Evolutionary conservation across 2,113 vertebrate species (phyloP).

Genomic region (Speoplatyrhinus poulsoni): DNA sequence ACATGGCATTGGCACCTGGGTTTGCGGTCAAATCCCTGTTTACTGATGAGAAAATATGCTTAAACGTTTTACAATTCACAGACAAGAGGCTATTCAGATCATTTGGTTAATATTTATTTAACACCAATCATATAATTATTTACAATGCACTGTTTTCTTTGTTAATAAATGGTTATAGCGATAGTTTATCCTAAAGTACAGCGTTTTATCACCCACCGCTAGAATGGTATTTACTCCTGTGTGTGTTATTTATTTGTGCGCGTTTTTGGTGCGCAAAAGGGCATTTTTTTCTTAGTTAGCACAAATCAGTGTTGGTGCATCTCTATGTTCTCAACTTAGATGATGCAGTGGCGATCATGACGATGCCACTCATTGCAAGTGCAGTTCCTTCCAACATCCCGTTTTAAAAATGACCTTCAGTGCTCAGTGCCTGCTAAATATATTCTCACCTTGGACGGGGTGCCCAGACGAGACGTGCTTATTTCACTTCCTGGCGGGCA

Average conservation of each 20-base stretch:
- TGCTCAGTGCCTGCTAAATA: conserved; percentile 51
- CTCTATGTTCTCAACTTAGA: conserved; percentile 26
- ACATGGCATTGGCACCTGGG: conserved; percentile 29
- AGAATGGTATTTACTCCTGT: conserved; percentile 9
- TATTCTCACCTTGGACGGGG: conserved; percentile 59
- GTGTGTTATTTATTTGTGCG: conserved; percentile 29
- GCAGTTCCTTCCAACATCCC: conserved; percentile 38
- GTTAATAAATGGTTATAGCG: not conserved
- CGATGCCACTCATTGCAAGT: conserved; percentile 56
- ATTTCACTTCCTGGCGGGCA: not conserved
- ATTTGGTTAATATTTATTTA: not conserved
- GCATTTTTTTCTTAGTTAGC: conserved; percentile 8
- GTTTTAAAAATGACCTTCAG: conserved; percentile 77
- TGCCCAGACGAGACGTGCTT: conserved; percentile 25
- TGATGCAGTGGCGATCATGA: conserved; percentile 11
- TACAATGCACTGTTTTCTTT: not conserved
- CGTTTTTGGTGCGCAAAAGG: conserved; percentile 25
- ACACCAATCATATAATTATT: not conserved
- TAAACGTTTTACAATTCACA: not conserved
- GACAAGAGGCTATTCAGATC: not conserved
- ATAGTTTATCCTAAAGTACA: no score
- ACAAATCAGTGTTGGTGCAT: conserved; percentile 10
- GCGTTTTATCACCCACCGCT: not conserved
- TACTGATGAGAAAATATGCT: conserved; percentile 48
- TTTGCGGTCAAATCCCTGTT: conserved; percentile 14